These are phyloP conservation scores for Biston stratarius DNA, from an alignment of 2,888 invertebrate species.

Conservation along the genomic window DNA sequence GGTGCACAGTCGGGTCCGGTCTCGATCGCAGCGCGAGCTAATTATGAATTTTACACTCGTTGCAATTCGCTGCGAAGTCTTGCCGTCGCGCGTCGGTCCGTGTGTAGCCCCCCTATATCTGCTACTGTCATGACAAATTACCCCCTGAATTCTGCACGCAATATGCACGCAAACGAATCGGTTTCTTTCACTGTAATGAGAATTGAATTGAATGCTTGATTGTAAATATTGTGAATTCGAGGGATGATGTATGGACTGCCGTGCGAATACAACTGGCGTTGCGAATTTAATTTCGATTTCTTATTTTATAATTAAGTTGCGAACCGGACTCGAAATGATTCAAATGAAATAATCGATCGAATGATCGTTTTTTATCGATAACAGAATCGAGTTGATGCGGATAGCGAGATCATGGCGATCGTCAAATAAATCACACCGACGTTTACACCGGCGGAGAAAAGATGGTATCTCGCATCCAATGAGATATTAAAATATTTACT, in stretches of 20 bases:
- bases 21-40: constrained; percentile 43
- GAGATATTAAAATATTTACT: no score
- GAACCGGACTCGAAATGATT: constrained; percentile 1
- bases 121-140: constrained; percentile 67
- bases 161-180: constrained; percentile 46
- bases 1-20: constrained; percentile 34
- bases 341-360: constrained; percentile 22
- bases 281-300: constrained; percentile 26
- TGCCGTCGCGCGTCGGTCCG: background rate
- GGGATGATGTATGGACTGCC: constrained; percentile 26
- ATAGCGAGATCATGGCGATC: constrained; percentile 5
- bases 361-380: constrained; percentile 27
- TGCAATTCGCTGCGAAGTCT: constrained; percentile 18
- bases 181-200: constrained; percentile 45
- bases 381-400: constrained; percentile 9
- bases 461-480: constrained; percentile 27
- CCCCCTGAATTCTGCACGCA: constrained; percentile 60
- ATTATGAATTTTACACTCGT: constrained; percentile 69
- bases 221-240: constrained; percentile 35
- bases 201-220: constrained; percentile 45
- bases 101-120: constrained; percentile 44
- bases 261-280: constrained; percentile 15
- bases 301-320: constrained; percentile 32
- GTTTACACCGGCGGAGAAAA: constrained; percentile 27
- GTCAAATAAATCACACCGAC: constrained; percentile 26